phyloP scores from a whole-genome alignment of 2,888 invertebrate species.

The Vannuccia rotundouncinata region DNA sequence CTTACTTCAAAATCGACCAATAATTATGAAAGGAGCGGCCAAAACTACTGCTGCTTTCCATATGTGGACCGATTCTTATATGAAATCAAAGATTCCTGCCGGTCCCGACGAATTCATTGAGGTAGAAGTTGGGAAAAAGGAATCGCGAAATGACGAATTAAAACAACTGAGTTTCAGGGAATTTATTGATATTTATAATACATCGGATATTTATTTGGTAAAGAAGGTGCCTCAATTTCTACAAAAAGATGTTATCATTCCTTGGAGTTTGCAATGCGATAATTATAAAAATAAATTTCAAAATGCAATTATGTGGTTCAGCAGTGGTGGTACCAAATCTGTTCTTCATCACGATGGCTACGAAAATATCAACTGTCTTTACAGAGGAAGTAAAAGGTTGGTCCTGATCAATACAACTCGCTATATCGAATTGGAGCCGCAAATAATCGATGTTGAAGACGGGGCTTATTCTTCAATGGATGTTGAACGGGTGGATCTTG shows the following conservation, averaged over 20 bases:
- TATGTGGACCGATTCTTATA: constrained; percentile 21
- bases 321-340: constrained; percentile 27
- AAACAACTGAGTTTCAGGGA: background rate
- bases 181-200: constrained; percentile 21
- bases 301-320: constrained; percentile 19
- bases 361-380: constrained; percentile 32
- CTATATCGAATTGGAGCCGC: background rate
- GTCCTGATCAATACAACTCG: constrained; percentile 16
- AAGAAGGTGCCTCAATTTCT: background rate
- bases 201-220: constrained; percentile 27
- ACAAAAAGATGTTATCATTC: constrained; percentile 10
- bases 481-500: constrained; percentile 34
- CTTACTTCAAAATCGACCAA: constrained; percentile 8
- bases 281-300: background rate
- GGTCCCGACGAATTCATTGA: background rate
- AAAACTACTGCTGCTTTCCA: background rate
- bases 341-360: constrained; percentile 33
- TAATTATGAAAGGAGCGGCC: constrained; percentile 24
- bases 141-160: background rate
- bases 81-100: background rate
- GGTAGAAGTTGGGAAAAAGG: constrained; percentile 29
- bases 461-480: constrained; percentile 40
- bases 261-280: constrained; percentile 2
- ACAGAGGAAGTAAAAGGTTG: constrained; percentile 12
- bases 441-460: constrained; percentile 38